phyloP scores from a whole-genome alignment of 2,888 invertebrate species.

The Stenolophus ochropezus region DNA sequence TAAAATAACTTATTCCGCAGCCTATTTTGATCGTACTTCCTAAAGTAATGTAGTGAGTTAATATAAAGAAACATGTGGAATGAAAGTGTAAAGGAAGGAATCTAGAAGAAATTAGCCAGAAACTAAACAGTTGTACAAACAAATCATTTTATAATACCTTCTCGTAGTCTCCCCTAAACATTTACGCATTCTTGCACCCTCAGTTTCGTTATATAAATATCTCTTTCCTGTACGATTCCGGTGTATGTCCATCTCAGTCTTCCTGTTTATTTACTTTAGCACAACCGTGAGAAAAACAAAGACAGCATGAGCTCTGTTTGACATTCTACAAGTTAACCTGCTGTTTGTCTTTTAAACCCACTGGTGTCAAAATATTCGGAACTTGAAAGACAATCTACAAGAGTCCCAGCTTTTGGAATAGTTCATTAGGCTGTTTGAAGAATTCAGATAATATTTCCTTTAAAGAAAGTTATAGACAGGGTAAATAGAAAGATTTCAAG shows the following conservation, averaged over 20 bases:
- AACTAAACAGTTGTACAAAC: not conserved
- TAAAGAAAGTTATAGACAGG: not conserved
- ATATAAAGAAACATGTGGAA: not conserved
- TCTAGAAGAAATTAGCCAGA: not conserved
- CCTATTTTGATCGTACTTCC: not conserved
- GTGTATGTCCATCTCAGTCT: conserved; percentile 48
- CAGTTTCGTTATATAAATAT: conserved; percentile 44
- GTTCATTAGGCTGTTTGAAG: conserved; percentile 3
- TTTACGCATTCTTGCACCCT: conserved; percentile 30
- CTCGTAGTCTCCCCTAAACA: not conserved
- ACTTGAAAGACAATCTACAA: conserved; percentile 14
- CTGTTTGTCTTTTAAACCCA: conserved; percentile 43
- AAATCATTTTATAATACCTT: conserved; percentile 2
- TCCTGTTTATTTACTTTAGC: conserved; percentile 57
- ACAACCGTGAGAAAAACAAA: conserved; percentile 55
- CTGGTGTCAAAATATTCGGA: conserved; percentile 27
- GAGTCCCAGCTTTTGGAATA: conserved; percentile 20
- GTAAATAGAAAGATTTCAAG: no score
- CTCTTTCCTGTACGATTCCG: conserved; percentile 54
- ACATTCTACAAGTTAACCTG: conserved; percentile 53
- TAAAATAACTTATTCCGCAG: no score
- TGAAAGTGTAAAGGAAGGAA: not conserved
- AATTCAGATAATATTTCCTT: not conserved
- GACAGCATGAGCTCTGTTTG: conserved; percentile 39
- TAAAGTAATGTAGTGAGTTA: not conserved